Conservation (phyloP, 2,797 vertebrate genomes). For the Lagodon rhomboides region DNA sequence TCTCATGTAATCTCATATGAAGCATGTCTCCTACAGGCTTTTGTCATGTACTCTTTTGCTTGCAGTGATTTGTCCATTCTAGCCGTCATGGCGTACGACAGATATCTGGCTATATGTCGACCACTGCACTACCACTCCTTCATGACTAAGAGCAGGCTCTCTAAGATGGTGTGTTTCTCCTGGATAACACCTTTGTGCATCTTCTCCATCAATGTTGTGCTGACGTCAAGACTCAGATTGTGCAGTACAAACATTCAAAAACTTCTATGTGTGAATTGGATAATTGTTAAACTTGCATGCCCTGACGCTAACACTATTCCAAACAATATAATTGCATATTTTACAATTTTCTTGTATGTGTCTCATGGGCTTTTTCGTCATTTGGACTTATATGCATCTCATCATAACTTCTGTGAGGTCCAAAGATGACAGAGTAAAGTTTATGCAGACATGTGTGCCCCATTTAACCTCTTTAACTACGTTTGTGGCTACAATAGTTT, state of each 20-base stretch:
- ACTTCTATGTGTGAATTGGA: no score
- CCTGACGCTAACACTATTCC: not conserved
- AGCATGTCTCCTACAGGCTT: slow-evolving; percentile 6
- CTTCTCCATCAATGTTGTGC: no score
- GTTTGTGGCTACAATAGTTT: slow-evolving; percentile 22
- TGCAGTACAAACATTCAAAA: not conserved
- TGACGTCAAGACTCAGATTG: not conserved
- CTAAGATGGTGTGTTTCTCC: not conserved
- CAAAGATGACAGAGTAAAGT: slow-evolving; percentile 50
- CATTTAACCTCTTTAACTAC: slow-evolving; percentile 54
- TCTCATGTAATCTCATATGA: no score
- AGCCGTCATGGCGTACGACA: slow-evolving; percentile 52
- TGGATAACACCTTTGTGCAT: slow-evolving; percentile 9
- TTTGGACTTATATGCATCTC: slow-evolving; percentile 50
- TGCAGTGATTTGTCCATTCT: slow-evolving; percentile 15
- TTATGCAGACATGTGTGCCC: slow-evolving; percentile 64
- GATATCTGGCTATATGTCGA: slow-evolving; percentile 46
- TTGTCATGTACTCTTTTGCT: slow-evolving; percentile 23
- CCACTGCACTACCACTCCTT: slow-evolving; percentile 31
- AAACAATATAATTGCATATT: not conserved
- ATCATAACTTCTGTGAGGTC: slow-evolving; percentile 8
- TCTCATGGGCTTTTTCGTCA: slow-evolving; percentile 23
- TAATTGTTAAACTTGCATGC: slow-evolving; percentile 20
- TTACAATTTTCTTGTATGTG: not conserved
- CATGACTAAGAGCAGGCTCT: not conserved